These are phyloP conservation scores for Nephrotoma guestfalica DNA, from an alignment of 2,888 invertebrate genomes.

Conservation along the genomic window DNA sequence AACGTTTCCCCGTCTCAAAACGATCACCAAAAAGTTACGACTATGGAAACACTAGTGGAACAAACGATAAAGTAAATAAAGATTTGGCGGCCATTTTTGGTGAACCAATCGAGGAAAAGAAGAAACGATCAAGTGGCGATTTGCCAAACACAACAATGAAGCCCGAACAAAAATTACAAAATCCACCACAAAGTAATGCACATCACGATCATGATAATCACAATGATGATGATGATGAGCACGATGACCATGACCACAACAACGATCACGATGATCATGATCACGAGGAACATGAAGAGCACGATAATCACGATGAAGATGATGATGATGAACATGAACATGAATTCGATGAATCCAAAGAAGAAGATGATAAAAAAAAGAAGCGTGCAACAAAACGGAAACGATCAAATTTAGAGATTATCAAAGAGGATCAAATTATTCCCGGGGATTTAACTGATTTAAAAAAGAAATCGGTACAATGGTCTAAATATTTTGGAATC, in stretches of 20 bases:
- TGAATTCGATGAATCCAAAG: slow-evolving; percentile 19
- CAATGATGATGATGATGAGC: slow-evolving; percentile 4
- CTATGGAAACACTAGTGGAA: slow-evolving; percentile 31
- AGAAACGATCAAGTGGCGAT: slow-evolving; percentile 36
- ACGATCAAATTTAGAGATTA: slow-evolving; percentile 18
- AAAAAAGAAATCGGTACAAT: slow-evolving; percentile 61
- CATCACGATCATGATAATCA: neutral
- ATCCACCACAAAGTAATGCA: neutral
- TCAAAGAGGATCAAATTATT: slow-evolving; percentile 18
- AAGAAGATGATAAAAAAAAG: slow-evolving; percentile 32
- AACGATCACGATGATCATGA: slow-evolving; percentile 23
- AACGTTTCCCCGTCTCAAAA: slow-evolving; percentile 52
- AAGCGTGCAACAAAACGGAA: slow-evolving; percentile 25
- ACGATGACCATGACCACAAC: slow-evolving; percentile 20
- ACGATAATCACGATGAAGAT: slow-evolving; percentile 23
- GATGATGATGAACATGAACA: slow-evolving; percentile 27
- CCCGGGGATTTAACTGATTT: slow-evolving; percentile 38
- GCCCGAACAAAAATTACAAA: slow-evolving; percentile 10
- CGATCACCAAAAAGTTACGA: slow-evolving; percentile 36
- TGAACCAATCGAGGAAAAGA: slow-evolving; percentile 34
- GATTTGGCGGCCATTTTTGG: slow-evolving; percentile 55
- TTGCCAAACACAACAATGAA: slow-evolving; percentile 21
- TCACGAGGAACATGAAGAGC: slow-evolving; percentile 18
- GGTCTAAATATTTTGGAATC: slow-evolving; percentile 77
- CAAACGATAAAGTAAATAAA: slow-evolving; percentile 53